Base-by-base conservation (phyloP, 2,888 invertebrate species). In the Latrodectus elegans region DNA sequence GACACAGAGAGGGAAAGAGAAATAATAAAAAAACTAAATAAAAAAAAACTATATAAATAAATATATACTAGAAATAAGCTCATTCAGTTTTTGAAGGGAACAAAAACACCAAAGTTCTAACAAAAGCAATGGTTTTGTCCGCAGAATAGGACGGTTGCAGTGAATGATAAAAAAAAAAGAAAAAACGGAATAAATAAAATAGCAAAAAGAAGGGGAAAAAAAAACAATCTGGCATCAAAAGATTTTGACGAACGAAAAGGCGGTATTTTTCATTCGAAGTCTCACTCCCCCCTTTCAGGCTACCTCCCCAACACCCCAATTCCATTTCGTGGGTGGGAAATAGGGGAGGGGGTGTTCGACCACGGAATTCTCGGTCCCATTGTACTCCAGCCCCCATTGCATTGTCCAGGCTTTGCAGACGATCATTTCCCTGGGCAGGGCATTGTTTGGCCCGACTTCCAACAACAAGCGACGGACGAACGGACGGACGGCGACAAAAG, bases 251-350 rank as follows among this genome's bases (percentile, higher is more conserved):
- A 82, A 75, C 75, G 82, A 82, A 81, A 78, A 86, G 86, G 86
- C 86, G 76, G 86, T 81, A 86, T 86, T 87, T 82, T 87, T 82
- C 86, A 87, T 87, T 87, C 81, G 80, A 81, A 75, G 55, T 74
- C 75, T 52, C 17, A 53, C 76, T 77, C 67, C 38, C 67, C 51
- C 79, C 75, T 53, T 71, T 70, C 26, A 55, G 53, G 17, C 77
- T 53, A 67, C 74, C 53, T 71, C 76, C 26, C 70, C 71, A 17
- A 77, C 72, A 75, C 74, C 77, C 51, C 73, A 72, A 84, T 78
- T 84, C 78, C 84, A 80, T 81, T 86, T 81, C 73, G 72, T 49
- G 53, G 73, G 53, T 71, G 75, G 80, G 80, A 64, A 26, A 52
- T 51, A 49, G 53, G 75, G 65, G 65, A 15, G 72, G 72, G 55